These are phyloP conservation scores for Phylloscopus trochiloides DNA, from an alignment of 2,113 vertebrate genomes.

Conservation along the genomic window DNA sequence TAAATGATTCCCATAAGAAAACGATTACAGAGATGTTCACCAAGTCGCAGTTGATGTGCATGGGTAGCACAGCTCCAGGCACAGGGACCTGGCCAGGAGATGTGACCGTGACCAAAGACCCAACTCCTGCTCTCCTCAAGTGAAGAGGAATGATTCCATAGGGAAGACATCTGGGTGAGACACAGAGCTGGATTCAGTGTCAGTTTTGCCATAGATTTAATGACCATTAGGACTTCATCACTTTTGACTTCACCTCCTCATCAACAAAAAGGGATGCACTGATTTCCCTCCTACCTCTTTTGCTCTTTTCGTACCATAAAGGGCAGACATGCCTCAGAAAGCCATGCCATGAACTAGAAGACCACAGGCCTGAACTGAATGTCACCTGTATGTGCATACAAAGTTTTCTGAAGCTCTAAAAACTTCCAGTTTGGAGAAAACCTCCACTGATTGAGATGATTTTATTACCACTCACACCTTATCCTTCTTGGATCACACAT, in stretches of 20 bases:
- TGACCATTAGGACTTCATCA: background rate
- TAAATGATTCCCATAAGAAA: conserved; percentile 12
- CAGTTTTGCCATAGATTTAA: background rate
- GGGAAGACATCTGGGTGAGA: background rate
- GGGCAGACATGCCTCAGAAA: background rate
- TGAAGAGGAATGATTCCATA: background rate
- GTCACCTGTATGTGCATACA: background rate
- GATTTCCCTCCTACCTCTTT: background rate
- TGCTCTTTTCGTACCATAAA: background rate
- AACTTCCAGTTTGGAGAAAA: background rate
- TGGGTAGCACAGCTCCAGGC: background rate
- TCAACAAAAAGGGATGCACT: background rate
- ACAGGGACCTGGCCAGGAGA: background rate
- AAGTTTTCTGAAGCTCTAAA: background rate
- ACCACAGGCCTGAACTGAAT: background rate
- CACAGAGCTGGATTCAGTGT: background rate
- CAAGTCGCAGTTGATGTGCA: background rate
- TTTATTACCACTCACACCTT: background rate
- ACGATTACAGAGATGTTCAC: accelerated
- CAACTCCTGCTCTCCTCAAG: background rate
- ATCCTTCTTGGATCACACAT: background rate
- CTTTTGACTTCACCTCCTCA: background rate
- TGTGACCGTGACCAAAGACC: background rate
- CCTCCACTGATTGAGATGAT: background rate
- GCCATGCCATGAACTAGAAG: background rate